These are phyloP conservation scores for Aspidiotus rigidus DNA, from an alignment of 2,888 invertebrate genomes.

Conservation along the genomic window DNA sequence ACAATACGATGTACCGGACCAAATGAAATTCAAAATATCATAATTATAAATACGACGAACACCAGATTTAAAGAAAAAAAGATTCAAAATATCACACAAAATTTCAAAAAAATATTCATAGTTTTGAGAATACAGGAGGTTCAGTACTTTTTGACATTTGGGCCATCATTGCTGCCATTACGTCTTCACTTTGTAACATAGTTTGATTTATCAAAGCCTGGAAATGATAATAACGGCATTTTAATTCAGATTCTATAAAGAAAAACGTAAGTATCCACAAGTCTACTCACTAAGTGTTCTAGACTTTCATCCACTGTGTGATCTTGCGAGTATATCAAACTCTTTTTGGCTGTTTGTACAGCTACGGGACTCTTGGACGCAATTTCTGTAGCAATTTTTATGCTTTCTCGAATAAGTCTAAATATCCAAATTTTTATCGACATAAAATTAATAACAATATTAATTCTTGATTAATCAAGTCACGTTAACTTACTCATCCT, in stretches of 20 bases:
- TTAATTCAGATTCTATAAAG: background rate
- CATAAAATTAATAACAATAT: background rate
- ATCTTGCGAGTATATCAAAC: conserved; percentile 75
- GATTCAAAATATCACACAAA: background rate
- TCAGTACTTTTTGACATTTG: conserved; percentile 60
- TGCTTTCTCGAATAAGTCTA: conserved; percentile 62
- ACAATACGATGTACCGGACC: no score
- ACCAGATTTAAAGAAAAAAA: no score
- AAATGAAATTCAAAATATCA: background rate
- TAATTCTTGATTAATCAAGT: background rate
- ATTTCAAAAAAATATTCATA: conserved; percentile 45
- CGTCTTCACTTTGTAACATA: conserved; percentile 87
- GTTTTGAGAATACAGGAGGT: conserved; percentile 66
- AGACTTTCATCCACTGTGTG: conserved; percentile 78
- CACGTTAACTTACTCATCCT: conserved; percentile 49
- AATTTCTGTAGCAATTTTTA: conserved; percentile 67
- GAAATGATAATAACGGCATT: background rate
- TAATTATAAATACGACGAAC: no score
- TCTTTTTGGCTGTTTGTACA: conserved; percentile 80
- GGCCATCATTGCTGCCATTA: conserved; percentile 68
- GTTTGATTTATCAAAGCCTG: conserved; percentile 72
- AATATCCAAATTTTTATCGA: conserved; percentile 37
- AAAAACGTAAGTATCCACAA: background rate
- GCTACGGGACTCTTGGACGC: conserved; percentile 89
- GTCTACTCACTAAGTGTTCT: conserved; percentile 71